Evolutionary conservation across 30 jellyfish, hydroid and myxozoan species (phyloP).

Genomic region (Hydractinia echinata): DNA sequence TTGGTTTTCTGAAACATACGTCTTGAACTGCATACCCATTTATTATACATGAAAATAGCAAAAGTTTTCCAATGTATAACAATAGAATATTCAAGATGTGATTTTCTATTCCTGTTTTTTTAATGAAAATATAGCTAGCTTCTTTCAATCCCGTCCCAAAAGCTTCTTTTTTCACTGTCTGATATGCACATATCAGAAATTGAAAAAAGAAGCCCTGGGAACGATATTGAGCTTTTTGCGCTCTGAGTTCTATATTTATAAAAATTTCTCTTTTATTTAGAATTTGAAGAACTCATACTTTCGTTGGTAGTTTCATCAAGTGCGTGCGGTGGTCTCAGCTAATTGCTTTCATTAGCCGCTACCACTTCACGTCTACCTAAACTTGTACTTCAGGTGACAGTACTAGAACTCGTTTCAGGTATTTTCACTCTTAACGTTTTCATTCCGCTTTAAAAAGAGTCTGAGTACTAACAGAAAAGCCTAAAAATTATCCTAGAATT

Average conservation of each 20-base stretch:
- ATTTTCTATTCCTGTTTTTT: too few species aligned
- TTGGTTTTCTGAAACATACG: too few species aligned
- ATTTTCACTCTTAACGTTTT: neutral
- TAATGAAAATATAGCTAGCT: too few species aligned
- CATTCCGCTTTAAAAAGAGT: neutral
- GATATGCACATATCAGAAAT: too few species aligned
- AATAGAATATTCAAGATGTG: too few species aligned
- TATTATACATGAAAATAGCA: too few species aligned
- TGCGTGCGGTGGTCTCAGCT: slow-evolving; percentile 9
- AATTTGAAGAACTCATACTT: slow-evolving; percentile 10
- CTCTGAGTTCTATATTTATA: neutral
- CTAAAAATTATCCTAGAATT: too few species aligned
- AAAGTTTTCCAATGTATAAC: too few species aligned
- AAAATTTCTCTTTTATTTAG: neutral
- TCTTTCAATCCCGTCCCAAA: too few species aligned
- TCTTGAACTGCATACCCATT: too few species aligned
- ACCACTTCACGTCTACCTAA: slow-evolving; percentile 19
- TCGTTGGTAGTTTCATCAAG: slow-evolving; percentile 13
- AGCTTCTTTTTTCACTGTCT: too few species aligned
- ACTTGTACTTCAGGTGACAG: slow-evolving; percentile 27
- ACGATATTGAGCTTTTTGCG: neutral
- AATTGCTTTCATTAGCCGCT: slow-evolving; percentile 14
- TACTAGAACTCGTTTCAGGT: slow-evolving; percentile 14
- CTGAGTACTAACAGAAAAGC: too few species aligned
- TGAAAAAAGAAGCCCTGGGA: neutral